Evolutionary conservation across 2,888 invertebrate genomes (phyloP), one percentile per base, ranked within the genome.

Genomic region (Sialis lutaria): DNA sequence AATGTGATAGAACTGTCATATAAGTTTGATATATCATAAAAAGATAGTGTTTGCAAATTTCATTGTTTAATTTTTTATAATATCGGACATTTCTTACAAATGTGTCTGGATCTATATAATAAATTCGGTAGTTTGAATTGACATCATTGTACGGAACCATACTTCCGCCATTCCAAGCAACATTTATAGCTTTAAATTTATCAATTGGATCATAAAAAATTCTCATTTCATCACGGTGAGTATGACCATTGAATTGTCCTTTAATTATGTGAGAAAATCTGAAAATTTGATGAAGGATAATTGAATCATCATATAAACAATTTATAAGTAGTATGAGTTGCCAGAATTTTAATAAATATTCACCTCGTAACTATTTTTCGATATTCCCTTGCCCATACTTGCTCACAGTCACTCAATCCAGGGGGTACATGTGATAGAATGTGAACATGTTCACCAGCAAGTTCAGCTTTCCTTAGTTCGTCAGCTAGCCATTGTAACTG

Each of bases 111-210:
- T 86, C 77, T 7, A 87, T 67, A 5, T 73, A 69, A 55, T 81
- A 85, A 10, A 87, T 67, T 55, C 84, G 75, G 57, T 87, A 92
- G 56, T 87, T 87, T 6, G 88, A 81, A 64, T 57, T 57, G 8
- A 51, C 13, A 33, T 52, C 47, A 37, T 45, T 42, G 39, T 51
- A 88, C 0, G 83, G 67, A 1, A 90, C 89, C 10, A 84, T 67
- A 56, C 85, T 82, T 30, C 89, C 89, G 1, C 79, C 84, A 46
- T 88, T 82, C 74, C 82, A 92, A 6, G 82, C 81, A 2, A 89
- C 70, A 52, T 75, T 79, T 5, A 75, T 70, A 0, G 88, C 72
- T 40, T 68, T 59, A 0, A 64, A 63, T 9, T 69, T 68, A 37
- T 72, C 67, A 4, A 67, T 58, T 10, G 64, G 56, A 49, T 70